A percentile compares a stretch with the other conserved stretches of the same genome.
These are phyloP conservation scores for Chorisops tibialis DNA, from an alignment of 2,888 invertebrate species.

Conservation along the genomic window DNA sequence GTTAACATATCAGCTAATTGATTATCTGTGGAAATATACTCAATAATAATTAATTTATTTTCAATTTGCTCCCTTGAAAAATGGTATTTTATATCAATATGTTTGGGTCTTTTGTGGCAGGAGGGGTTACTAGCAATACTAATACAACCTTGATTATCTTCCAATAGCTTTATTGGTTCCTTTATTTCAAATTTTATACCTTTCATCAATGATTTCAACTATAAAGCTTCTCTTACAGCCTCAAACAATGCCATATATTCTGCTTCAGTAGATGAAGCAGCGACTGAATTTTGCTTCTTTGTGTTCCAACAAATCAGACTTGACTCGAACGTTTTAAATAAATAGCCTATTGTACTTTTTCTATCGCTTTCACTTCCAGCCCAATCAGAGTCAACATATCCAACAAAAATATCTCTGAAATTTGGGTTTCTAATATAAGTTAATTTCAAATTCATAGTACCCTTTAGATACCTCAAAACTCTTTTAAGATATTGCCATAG, in stretches of 20 bases:
- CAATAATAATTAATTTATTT: constrained; percentile 26
- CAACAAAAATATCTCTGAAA: too few species aligned
- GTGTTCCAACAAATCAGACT: constrained; percentile 29
- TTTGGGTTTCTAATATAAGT: constrained; percentile 17
- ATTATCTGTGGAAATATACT: constrained; percentile 31
- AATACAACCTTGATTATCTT: too few species aligned
- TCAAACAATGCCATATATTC: too few species aligned
- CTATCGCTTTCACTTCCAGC: constrained; percentile 23
- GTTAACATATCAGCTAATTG: constrained; percentile 30
- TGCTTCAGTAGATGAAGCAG: too few species aligned
- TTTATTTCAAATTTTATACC: too few species aligned
- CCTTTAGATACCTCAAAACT: too few species aligned
- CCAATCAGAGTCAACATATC: too few species aligned
- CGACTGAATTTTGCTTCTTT: constrained; percentile 28
- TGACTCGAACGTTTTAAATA: constrained; percentile 26
- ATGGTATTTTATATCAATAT: constrained; percentile 26
- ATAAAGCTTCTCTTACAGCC: too few species aligned
- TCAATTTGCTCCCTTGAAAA: constrained; percentile 29
- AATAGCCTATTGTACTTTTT: constrained; percentile 31
- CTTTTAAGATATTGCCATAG: constrained; percentile 37
- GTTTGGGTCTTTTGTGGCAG: constrained; percentile 30
- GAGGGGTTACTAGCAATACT: too few species aligned
- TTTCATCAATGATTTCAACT: constrained; percentile 20
- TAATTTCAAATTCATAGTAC: constrained; percentile 26
- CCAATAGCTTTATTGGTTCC: too few species aligned